A percentile compares a stretch with the other conserved stretches of the same genome.
phyloP scores from a whole-genome alignment of 1,140 invertebrate species.

The Sminthurinus signatus region DNA sequence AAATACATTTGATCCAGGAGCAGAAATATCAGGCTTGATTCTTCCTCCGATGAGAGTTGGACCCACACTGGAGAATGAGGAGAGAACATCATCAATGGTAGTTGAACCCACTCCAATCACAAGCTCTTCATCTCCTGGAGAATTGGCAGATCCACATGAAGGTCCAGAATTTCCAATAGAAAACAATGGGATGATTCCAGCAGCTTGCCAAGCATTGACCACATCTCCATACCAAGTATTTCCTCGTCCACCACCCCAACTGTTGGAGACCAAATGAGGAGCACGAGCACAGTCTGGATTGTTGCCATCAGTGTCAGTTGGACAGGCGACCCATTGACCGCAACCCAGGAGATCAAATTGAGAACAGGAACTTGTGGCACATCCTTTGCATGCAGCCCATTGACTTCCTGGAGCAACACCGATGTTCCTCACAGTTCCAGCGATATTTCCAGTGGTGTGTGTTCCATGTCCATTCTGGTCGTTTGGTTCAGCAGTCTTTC shows the following conservation, averaged over 20 bases:
- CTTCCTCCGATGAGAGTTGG: neutral
- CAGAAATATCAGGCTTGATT: constrained; percentile 22
- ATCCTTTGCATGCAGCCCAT: constrained; percentile 28
- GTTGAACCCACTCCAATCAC: constrained; percentile 16
- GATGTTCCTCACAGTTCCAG: neutral
- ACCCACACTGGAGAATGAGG: constrained; percentile 3
- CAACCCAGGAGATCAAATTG: constrained; percentile 15
- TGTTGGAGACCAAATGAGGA: constrained; percentile 25
- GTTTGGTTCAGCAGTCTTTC: no score
- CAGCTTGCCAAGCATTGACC: constrained; percentile 11
- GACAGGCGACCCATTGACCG: constrained; percentile 27
- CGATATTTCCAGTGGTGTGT: neutral
- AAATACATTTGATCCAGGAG: constrained; percentile 13
- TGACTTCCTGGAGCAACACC: constrained; percentile 19
- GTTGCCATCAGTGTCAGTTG: constrained; percentile 11
- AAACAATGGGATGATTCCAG: constrained; percentile 22
- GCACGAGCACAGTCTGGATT: constrained; percentile 22
- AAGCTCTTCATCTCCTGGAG: constrained; percentile 9
- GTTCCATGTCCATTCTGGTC: constrained; percentile 4
- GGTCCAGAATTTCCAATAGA: constrained; percentile 26
- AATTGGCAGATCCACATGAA: constrained; percentile 10
- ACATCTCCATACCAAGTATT: constrained; percentile 11
- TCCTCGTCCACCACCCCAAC: constrained; percentile 18
- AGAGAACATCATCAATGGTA: neutral
- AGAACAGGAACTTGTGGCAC: constrained; percentile 2